These are phyloP conservation scores for Sinhomidia bicolor DNA, from an alignment of 2,888 invertebrate species.

Conservation along the genomic window DNA sequence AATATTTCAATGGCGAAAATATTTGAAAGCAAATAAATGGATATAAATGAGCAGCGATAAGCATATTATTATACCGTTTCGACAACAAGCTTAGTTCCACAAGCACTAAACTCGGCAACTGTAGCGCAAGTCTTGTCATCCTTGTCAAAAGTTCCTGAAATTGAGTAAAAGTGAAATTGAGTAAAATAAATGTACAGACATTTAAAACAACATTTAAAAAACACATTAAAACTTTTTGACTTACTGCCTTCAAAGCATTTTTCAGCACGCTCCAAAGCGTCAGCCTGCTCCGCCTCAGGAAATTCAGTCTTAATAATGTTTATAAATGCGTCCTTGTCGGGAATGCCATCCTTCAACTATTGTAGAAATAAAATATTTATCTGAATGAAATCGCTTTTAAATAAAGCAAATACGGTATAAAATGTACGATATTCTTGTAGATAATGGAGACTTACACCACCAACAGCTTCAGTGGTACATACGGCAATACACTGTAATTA, in stretches of 20 bases:
- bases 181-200: too few species aligned
- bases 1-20: background rate
- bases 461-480: slow-evolving; percentile 72
- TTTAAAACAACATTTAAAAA: too few species aligned
- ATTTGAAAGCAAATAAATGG: background rate
- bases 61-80: slow-evolving; percentile 62
- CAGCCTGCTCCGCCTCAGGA: slow-evolving; percentile 60
- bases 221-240: background rate
- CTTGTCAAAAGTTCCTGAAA: slow-evolving; percentile 64
- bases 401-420: background rate
- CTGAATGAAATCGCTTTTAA: background rate
- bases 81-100: slow-evolving; percentile 72
- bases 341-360: slow-evolving; percentile 74
- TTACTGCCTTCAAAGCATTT: slow-evolving; percentile 72
- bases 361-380: background rate
- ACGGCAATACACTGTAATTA: slow-evolving; percentile 67
- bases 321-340: slow-evolving; percentile 69
- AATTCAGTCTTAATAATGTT: slow-evolving; percentile 70
- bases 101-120: slow-evolving; percentile 72
- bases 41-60: background rate
- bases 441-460: slow-evolving; percentile 63
- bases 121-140: slow-evolving; percentile 65
- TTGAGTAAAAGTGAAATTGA: too few species aligned
- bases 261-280: slow-evolving; percentile 52
- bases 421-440: background rate